Evolutionary conservation across 2,797 vertebrate genomes (phyloP).

Genomic region (Tenualosa ilisha): DNA sequence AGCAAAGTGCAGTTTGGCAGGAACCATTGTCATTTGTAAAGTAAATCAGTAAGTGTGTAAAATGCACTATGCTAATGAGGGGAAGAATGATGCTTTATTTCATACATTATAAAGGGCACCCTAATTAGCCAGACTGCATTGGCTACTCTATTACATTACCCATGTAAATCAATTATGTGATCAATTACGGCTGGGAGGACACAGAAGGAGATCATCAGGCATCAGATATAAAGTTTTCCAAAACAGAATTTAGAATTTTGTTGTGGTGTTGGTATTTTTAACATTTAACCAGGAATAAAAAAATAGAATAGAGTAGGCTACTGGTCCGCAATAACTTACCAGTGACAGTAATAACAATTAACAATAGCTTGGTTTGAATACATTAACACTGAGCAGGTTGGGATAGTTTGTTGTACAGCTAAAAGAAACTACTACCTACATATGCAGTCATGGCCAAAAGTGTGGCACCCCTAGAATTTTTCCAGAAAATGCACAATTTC

Average conservation of each 20-base stretch:
- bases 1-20: neutral
- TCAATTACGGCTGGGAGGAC: neutral
- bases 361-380: neutral
- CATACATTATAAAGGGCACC: neutral
- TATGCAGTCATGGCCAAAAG: no score
- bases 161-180: slow-evolving; percentile 2
- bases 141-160: neutral
- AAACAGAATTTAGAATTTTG: neutral
- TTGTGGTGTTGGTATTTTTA: neutral
- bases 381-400: neutral
- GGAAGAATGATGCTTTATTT: neutral
- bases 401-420: neutral
- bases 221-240: neutral
- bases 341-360: no score
- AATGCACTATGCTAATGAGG: neutral
- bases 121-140: neutral
- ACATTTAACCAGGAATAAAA: neutral
- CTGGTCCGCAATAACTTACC: neutral
- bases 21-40: neutral
- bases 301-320: no score
- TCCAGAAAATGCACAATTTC: no score
- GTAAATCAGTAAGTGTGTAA: neutral
- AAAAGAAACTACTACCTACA: no score
- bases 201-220: neutral
- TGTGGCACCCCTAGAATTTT: no score